Percentiles rank a stretch among this genome's conserved stretches.
Evolutionary conservation across 2,888 invertebrate species (phyloP).

Genomic region (Stenodema calcarata): DNA sequence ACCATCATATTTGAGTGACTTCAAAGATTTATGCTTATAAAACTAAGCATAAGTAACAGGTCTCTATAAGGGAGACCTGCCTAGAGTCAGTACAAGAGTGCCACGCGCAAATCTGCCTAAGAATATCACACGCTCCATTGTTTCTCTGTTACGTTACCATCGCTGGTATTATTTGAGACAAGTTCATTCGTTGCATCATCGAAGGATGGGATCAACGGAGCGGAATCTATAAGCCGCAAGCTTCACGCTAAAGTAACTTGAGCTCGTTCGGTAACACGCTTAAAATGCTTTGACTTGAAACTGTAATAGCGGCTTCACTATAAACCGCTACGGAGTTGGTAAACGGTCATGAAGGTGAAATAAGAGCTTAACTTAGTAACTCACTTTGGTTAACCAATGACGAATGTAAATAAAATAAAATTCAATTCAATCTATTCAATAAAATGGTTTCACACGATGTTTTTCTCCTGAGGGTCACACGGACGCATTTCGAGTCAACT

Average conservation of each 20-base stretch:
- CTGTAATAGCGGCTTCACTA: neutral
- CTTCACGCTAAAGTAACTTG: neutral
- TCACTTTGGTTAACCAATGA: neutral
- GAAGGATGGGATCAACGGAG: neutral
- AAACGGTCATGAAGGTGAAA: neutral
- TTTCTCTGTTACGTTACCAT: neutral
- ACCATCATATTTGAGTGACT: too few species aligned
- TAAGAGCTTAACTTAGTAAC: neutral
- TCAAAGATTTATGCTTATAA: too few species aligned
- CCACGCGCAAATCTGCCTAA: too few species aligned
- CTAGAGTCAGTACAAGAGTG: too few species aligned
- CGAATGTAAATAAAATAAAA: too few species aligned
- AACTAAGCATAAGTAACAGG: too few species aligned
- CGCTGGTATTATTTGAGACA: neutral
- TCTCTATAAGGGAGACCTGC: too few species aligned
- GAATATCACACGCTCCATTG: too few species aligned
- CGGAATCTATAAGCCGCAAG: constrained; percentile 12
- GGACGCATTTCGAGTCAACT: too few species aligned
- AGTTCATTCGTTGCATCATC: neutral
- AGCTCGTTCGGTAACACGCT: constrained; percentile 4
- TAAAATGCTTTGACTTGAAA: neutral
- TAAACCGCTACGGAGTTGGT: neutral
- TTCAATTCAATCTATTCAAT: too few species aligned
- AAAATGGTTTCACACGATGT: too few species aligned
- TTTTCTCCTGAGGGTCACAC: too few species aligned